Evolutionary conservation across 2,113 vertebrate genomes (phyloP), one percentile per base, ranked within the genome.

Genomic region (Paratilapia polleni): DNA sequence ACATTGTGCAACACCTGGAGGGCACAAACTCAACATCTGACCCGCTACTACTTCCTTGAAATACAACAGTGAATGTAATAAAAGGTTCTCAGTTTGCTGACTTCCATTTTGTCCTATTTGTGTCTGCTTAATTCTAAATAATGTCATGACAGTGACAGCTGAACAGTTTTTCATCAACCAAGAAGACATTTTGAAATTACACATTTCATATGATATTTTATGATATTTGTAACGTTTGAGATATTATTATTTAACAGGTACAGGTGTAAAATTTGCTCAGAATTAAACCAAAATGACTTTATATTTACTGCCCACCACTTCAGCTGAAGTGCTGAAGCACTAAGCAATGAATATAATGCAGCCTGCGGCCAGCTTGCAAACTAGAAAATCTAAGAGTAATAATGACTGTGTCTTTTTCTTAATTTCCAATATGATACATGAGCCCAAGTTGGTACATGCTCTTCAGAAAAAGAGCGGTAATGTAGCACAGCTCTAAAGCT

Each of bases 21-120:
- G 20, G n/a, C 6, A 57, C 77, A 73, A 54, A 22, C 3, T 43
- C 1, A 54, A 77, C 41, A 19, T 26, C 38, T 60, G 22, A 68
- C 62, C 5, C 47, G 1, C 5, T 6, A 58, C 22, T 24, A 34
- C 28, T 57, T 75, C 59, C 78, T 78, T 88, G 78, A 83, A 64
- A 77, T 49, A 57, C 26, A 20, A 56, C 49, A 62, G 28, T 81
- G 41, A 87, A 88, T 59, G 22, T 43, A 94, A 94, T 94, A 94
- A 94, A 94, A 85, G n/a, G 12, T 22, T 89, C 57, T 54, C 56
- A 13, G 77, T 84, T 78, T 89, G 75, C 49, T 79, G 2, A 62
- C 28, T 49, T 59, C 6, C 1, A 68, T 38, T 19, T 43, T 88
- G 81, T 87, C 47, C 22, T 15, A 64, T 57, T 80, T 90, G 10